Evolutionary conservation across 2,797 vertebrate genomes (phyloP), one percentile per base, ranked within the genome.

Genomic region (Passerculus sandwichensis): DNA sequence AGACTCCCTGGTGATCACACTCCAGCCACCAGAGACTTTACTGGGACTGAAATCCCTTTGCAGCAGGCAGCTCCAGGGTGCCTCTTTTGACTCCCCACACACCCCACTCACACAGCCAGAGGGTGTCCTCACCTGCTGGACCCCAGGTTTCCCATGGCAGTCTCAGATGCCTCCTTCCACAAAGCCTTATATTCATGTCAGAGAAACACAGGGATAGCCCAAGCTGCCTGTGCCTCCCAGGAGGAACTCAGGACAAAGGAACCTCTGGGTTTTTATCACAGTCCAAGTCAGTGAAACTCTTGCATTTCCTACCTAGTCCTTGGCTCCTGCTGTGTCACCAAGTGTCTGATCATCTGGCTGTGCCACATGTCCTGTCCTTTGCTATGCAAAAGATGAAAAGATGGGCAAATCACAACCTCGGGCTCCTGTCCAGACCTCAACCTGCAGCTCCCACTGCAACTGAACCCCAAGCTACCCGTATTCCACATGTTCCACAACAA

Each of bases 31-130:
- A 21, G 27, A 44, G 19, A 10, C 32, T 45, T 29, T 5, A 8
- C 14, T 1, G 4, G 4, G 17, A 65, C 14, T 0, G 0, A n/a
- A 51, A 57, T 11, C 9, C 32, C 32, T 29, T 13, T 1, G 2
- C 27, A 44, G 32, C 0, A 0, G 13, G 30, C 0, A 0, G 27
- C 44, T 50, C 48, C 22, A 36, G 64, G 22, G 19, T 20, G 32
- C 19, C 36, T 7, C 15, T 36, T 32, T 5, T 15, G 13, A 5
- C 19, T 56, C 4, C 56, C 19, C 23, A 50, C 16, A 32, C 22
- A 20, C 4, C 12, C 13, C 62, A 14, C 7, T 27, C 48, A 36
- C 30, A 32, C 13, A 48, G 36, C 14, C 64, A 44, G 27, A 38
- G 38, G 11, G 14, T 15, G 38, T 40, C 76, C 40, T 34, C 34